Evolutionary conservation across 2,888 invertebrate species (phyloP).

Genomic region (Auanema freiburgensis): DNA sequence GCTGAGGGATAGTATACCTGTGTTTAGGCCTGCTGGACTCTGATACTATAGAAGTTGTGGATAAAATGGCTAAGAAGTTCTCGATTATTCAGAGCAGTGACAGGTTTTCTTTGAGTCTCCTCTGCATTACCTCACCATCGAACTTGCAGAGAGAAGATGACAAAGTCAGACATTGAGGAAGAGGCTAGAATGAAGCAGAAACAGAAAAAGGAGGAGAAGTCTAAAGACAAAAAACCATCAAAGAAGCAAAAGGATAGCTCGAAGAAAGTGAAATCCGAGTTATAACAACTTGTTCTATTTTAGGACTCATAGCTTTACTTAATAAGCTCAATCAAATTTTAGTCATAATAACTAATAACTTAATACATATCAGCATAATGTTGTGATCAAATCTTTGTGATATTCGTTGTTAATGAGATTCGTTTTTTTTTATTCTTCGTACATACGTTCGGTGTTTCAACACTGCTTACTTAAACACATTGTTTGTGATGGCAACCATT

Average conservation of each 20-base stretch:
- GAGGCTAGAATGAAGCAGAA: constrained; percentile 5
- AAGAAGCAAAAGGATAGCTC: constrained; percentile 18
- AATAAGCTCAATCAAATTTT: not conserved
- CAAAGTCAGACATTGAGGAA: not conserved
- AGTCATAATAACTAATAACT: constrained; percentile 2
- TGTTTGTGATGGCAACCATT: not conserved
- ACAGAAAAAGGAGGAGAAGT: constrained; percentile 20
- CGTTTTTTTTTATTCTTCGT: not conserved
- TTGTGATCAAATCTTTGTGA: no score
- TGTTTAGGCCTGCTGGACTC: constrained; percentile 25
- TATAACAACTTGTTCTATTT: constrained; percentile 7
- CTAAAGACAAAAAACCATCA: constrained; percentile 11
- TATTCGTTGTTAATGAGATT: not conserved
- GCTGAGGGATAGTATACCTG: not conserved
- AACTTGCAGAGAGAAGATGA: constrained; percentile 2
- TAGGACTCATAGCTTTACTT: constrained; percentile 11
- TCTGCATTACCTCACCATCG: not conserved
- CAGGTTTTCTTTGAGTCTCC: constrained; percentile 1
- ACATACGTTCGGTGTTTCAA: not conserved
- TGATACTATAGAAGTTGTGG: constrained; percentile 21
- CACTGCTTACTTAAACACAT: not conserved
- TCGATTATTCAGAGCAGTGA: constrained; percentile 25
- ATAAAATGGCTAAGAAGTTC: constrained; percentile 37
- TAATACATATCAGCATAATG: constrained; percentile 3
- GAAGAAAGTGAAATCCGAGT: constrained; percentile 20